Evolutionary conservation across 1,140 invertebrate species (phyloP).

Genomic region (Meteorus sp.): DNA sequence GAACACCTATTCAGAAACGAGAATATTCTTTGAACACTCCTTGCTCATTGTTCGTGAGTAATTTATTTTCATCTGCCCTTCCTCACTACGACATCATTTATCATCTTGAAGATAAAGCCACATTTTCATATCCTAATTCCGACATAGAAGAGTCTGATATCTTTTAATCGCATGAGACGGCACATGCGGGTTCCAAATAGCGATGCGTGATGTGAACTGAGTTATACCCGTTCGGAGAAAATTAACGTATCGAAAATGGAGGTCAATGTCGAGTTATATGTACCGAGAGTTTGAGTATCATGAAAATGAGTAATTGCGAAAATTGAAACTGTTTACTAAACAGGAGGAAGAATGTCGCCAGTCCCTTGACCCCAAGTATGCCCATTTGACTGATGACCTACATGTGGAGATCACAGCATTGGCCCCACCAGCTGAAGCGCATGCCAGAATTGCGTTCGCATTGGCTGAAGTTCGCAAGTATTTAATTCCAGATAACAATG

Average conservation of each 20-base stretch:
- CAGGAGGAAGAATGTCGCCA: conserved; percentile 87
- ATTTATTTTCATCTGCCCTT: no score
- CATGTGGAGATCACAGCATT: conserved; percentile 91
- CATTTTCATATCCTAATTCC: no score
- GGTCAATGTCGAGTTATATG: not conserved
- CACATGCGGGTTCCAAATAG: no score
- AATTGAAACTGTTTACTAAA: conserved; percentile 28
- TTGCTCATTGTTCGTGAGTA: no score
- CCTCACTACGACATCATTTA: no score
- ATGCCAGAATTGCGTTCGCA: conserved; percentile 87
- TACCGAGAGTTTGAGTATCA: conserved; percentile 4
- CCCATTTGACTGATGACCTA: conserved; percentile 88
- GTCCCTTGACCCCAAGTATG: conserved; percentile 87
- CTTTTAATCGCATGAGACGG: no score
- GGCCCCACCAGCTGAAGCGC: conserved; percentile 87
- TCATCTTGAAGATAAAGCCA: no score
- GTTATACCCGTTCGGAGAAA: no score
- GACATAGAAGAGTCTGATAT: no score
- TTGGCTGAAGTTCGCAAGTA: conserved; percentile 77
- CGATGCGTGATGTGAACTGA: no score
- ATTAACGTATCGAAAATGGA: not conserved
- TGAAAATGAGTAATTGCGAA: conserved; percentile 7
- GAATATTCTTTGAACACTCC: no score
- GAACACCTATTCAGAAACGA: no score
- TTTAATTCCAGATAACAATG: conserved; percentile 73